Evolutionary conservation across 2,797 vertebrate species (phyloP), one percentile per base, ranked within the genome.

Genomic region (Zenarchopterus dispar): DNA sequence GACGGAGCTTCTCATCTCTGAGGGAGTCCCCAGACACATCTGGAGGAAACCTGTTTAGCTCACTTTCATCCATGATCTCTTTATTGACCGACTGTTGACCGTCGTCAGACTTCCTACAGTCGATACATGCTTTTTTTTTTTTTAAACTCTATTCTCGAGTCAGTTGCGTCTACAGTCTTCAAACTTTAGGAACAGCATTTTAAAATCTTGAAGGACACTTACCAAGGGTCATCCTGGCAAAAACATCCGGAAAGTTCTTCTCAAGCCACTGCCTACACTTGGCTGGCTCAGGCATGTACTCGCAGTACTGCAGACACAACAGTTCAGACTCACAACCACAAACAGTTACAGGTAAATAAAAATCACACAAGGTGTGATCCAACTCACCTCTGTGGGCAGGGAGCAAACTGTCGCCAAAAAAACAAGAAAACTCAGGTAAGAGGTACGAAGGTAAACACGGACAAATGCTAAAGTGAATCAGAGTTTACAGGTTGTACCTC

Each of bases 191-290:
- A 8, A 28, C 28, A 28, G 5, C 8, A 8, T 28, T 28, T 28
- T 28, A 28, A 28, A 28, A 28, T 5, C 6, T 26, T 26, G 24
- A 26, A 6, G 24, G 63, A 6, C 18, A 83, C 89, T 95, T 92
- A 99, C 98, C 97, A 78, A 98, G 91, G 84, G 94, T 97, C 85
- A 99, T 94, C 84, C 96, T 96, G 83, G 97, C 95, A 93, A 99
- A 99, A 54, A 97, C 94, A 76, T 96, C 96, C 67, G 98, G 97
- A 75, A 99, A 99, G 90, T 99, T 99, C 92, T 99, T 99, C 93
- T 99, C 98, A 78, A 98, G 93, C 97, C 97, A 99, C 11, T 98
- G 97, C 79, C 97, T 95, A 87, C 98, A 99, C 90, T 99, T 99
- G 84, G 95, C 92, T 23, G 97, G 96, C 88, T 99, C 97, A 16